A percentile compares a stretch with the other conserved stretches of the same genome.
These are phyloP conservation scores for Notolepis coatsorum DNA, from an alignment of 2,797 vertebrate genomes.

Conservation along the genomic window DNA sequence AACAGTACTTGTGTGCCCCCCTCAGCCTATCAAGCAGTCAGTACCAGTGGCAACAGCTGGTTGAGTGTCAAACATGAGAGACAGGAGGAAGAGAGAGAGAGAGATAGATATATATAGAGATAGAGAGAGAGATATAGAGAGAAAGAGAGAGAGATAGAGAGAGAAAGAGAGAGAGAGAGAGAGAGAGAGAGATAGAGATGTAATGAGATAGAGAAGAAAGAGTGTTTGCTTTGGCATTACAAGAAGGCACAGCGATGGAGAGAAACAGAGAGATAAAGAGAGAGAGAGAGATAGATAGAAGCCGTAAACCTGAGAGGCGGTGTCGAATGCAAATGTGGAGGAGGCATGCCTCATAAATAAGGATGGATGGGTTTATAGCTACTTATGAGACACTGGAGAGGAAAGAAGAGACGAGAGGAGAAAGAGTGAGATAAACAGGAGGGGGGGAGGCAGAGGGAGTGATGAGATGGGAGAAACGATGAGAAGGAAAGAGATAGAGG, in stretches of 20 bases:
- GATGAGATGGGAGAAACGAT: slow-evolving; percentile 22
- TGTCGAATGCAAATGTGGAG: slow-evolving; percentile 65
- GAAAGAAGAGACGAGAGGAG: slow-evolving; percentile 38
- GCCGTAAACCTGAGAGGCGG: slow-evolving; percentile 57
- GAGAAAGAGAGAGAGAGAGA: too few relatives aligned
- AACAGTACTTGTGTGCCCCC: slow-evolving; percentile 14
- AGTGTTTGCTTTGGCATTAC: slow-evolving; percentile 56
- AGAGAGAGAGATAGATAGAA: slow-evolving; percentile 41
- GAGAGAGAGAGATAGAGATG: too few relatives aligned
- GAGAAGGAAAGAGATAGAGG: slow-evolving; percentile 29
- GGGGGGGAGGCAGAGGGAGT: too few relatives aligned
- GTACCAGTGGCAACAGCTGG: slow-evolving; percentile 38
- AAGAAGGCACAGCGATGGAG: slow-evolving; percentile 37
- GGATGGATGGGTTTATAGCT: slow-evolving; percentile 47
- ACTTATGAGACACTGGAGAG: slow-evolving; percentile 45
- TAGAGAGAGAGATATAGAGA: too few relatives aligned
- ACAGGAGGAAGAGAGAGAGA: slow-evolving; percentile 20
- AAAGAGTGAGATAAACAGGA: slow-evolving; percentile 30
- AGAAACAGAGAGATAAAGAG: slow-evolving; percentile 25
- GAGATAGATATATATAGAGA: slow-evolving; percentile 46
- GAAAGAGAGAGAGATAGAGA: slow-evolving; percentile 33
- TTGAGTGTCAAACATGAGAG: slow-evolving; percentile 39
- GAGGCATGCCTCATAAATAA: slow-evolving; percentile 60
- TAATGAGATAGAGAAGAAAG: slow-evolving; percentile 57
- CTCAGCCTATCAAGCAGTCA: slow-evolving; percentile 24